phyloP scores from a whole-genome alignment of 2,113 vertebrate genomes.

The Orientallactaga bullata region DNA sequence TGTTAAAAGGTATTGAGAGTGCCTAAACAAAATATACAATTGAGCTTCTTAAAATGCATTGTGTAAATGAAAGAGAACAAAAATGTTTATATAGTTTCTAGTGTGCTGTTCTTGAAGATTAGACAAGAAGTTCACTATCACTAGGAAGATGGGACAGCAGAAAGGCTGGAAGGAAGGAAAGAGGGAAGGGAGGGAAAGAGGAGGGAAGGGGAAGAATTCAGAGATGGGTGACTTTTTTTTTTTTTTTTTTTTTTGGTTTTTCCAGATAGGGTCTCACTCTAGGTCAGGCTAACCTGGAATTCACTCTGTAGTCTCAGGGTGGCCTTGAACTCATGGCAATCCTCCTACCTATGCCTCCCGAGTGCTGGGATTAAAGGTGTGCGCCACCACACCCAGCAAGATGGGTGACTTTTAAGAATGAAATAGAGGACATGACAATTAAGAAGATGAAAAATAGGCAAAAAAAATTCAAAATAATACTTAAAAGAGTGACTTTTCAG shows the following conservation, averaged over 20 bases:
- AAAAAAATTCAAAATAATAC: constrained; percentile 30
- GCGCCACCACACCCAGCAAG: too few relatives aligned
- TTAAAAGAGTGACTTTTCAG: background rate
- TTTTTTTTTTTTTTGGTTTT: too few relatives aligned
- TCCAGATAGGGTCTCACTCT: too few relatives aligned
- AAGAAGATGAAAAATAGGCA: constrained; percentile 6
- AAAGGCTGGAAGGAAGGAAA: background rate
- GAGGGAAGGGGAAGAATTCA: background rate
- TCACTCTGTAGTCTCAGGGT: too few relatives aligned
- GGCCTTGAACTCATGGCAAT: too few relatives aligned
- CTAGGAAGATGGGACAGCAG: background rate
- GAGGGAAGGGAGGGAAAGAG: background rate
- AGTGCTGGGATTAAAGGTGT: too few relatives aligned
- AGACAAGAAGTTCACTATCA: background rate
- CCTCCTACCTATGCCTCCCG: too few relatives aligned
- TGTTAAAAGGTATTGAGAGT: background rate
- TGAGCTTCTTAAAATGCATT: background rate
- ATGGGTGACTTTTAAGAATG: background rate
- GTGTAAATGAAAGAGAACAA: background rate
- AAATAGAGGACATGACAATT: constrained; percentile 44
- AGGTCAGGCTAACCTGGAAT: too few relatives aligned
- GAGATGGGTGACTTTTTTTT: constrained; percentile 16
- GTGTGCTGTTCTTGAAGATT: background rate
- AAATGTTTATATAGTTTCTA: background rate
- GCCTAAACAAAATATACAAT: background rate